Base-by-base conservation (phyloP, 1,140 invertebrate species). In the Maniola jurtina region DNA sequence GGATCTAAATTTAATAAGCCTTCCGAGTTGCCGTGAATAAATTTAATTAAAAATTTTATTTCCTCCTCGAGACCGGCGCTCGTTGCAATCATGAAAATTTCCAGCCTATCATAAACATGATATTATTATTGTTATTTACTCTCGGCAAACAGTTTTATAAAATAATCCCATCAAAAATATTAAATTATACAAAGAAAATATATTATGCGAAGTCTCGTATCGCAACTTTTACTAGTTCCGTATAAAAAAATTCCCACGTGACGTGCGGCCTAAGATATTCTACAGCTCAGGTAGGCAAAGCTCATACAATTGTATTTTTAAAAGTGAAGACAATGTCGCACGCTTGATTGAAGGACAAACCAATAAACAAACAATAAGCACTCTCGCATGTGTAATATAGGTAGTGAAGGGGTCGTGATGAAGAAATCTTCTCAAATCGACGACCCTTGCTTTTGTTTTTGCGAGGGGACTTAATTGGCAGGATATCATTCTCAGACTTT, bases 1-100 rank as follows among this genome's bases (percentile, higher is more conserved):
- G 71, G 61, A 75, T 75, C 65, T 66, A 76, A 76, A 73, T 73
- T 79, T 71, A 73, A 78, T 76, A 77, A 70, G 55, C 16, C 15
- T n/a, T 25, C 48, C 25, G 45, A 68, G 47, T 16, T 57, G 25
- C 42, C 55, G 58, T 52, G 68, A 68, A 64, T 50, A 69, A 72
- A 74, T 73, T 73, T 71, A 57, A 71, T 71, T 72, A 71, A 71
- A 71, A 72, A 68, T 36, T 48, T 66, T 61, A 45, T 45, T 45
- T 45, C 42, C 42, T 45, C 42, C 42, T 45, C 42, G 42, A 45
- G 42, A 45, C 42, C 42, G 42, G 42, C 42, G 9, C 42, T 45
- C 42, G 42, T 45, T 45, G 42, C 42, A 45, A 45, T 45, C 42
- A 45, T 45, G 42, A 45, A 45, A 11, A 45, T 45, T 45, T 45